Conservation (phyloP, 2,888 invertebrate genomes). For the Noctua janthe region DNA sequence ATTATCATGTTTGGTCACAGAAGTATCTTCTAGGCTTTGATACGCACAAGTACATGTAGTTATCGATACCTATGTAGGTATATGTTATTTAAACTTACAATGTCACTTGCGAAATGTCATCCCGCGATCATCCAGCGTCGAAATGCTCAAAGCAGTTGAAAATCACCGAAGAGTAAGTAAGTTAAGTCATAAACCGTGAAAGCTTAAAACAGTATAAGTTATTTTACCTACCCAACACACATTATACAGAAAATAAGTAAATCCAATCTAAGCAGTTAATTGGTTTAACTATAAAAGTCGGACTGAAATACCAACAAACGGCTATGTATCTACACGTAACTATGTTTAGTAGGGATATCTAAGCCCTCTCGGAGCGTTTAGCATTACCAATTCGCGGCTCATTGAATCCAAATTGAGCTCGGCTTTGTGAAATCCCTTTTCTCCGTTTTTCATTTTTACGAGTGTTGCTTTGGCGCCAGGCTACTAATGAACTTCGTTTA, state of each 20-base stretch:
- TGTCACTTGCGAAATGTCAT: too few relatives aligned
- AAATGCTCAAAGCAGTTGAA: too few relatives aligned
- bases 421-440: conserved; percentile 80
- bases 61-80: neutral
- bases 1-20: neutral
- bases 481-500: conserved; percentile 79
- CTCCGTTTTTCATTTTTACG: conserved; percentile 84
- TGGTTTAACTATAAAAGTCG: conserved; percentile 19
- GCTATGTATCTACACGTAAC: conserved; percentile 51
- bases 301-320: conserved; percentile 40
- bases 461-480: conserved; percentile 77
- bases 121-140: too few relatives aligned
- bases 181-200: too few relatives aligned
- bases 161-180: too few relatives aligned
- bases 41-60: neutral
- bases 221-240: neutral
- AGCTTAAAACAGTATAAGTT: neutral
- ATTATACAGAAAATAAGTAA: conserved; percentile 1
- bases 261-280: conserved; percentile 23
- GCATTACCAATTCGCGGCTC: conserved; percentile 83
- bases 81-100: too few relatives aligned
- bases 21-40: too few relatives aligned
- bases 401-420: conserved; percentile 83
- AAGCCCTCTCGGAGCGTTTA: conserved; percentile 80
- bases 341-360: conserved; percentile 69